These are phyloP conservation scores for Garra rufa DNA, from an alignment of 2,113 vertebrate genomes.

Conservation along the genomic window DNA sequence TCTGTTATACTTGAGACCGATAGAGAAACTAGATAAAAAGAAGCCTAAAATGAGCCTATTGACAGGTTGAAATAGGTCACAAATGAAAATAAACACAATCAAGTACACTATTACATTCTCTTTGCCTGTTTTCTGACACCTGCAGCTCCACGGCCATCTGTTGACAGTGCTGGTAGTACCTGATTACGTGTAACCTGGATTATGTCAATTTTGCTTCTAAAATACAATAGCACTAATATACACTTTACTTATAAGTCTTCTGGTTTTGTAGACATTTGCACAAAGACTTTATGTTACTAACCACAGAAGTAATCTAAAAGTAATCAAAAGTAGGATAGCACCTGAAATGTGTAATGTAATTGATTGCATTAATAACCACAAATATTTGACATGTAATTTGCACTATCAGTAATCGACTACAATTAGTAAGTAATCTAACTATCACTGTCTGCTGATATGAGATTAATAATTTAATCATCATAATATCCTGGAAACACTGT, in stretches of 20 bases:
- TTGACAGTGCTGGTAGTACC: no score
- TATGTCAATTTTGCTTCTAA: no score
- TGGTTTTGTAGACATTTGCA: no score
- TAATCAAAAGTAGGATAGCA: no score
- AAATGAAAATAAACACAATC: background rate
- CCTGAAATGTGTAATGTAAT: background rate
- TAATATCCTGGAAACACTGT: constrained; percentile 12
- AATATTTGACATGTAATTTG: background rate
- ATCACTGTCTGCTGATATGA: background rate
- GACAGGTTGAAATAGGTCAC: background rate
- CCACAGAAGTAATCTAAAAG: background rate
- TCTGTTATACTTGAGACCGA: background rate
- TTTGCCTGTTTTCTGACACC: background rate
- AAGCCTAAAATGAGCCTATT: background rate
- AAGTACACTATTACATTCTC: background rate
- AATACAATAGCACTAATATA: no score
- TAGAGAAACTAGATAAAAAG: background rate
- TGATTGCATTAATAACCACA: background rate
- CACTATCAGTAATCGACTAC: background rate
- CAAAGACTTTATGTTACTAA: no score
- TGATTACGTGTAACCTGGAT: no score
- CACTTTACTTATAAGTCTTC: no score
- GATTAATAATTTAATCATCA: background rate
- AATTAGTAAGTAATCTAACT: background rate
- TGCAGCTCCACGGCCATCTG: background rate